Base-by-base conservation (phyloP, 1,140 invertebrate species). In the Drosophila watanabei region DNA sequence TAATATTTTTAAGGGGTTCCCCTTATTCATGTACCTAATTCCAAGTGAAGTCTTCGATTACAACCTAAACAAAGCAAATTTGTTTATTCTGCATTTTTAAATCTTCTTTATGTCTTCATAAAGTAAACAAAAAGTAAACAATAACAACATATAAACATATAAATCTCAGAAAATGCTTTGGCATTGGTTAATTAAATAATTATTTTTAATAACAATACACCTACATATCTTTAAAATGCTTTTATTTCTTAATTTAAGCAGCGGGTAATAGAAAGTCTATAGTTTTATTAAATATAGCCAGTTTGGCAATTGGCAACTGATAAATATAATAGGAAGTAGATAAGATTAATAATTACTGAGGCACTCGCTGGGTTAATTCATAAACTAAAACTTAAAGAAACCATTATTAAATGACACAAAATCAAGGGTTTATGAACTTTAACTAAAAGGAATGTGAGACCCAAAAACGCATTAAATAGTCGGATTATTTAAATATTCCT, bases 251-350 rank as follows among this genome's bases (percentile, higher is more conserved):
- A n/a, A 24, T 28, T 10, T 24, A n/a, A 41, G 18, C 18, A 65
- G 2, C 18, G n/a, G 56, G 63, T 45, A 20, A 35, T 28, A 14
- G 18, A 6, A 20, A 35, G 63, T 35, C 39, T 41, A 13, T n/a
- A 45, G 16, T 2, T 28, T 28, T 35, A 6, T 6, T 13, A 5
- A 1, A 14, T 43, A 45, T 28, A 0, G 8, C 18, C 7, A 32
- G 30, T 71, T 71, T 37, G 39, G 11, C 10, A 54, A 70, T 71
- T 51, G 35, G 10, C 2, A 13, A 33, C 13, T n/a, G 32, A 37
- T 37, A 24, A 68, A 54, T 43, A 39, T 28, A 13, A 46, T 43
- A 56, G 20, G 60, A 69, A 54, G 14, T n/a, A 46, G 68, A 68
- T 68, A 24, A 71, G 48, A 56, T 68, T 33, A 63, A n/a, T 54